Percentiles rank a stretch among this genome's conserved stretches.
These are phyloP conservation scores for Poicephalus meyeri DNA, from an alignment of 2,113 vertebrate genomes.

Conservation along the genomic window DNA sequence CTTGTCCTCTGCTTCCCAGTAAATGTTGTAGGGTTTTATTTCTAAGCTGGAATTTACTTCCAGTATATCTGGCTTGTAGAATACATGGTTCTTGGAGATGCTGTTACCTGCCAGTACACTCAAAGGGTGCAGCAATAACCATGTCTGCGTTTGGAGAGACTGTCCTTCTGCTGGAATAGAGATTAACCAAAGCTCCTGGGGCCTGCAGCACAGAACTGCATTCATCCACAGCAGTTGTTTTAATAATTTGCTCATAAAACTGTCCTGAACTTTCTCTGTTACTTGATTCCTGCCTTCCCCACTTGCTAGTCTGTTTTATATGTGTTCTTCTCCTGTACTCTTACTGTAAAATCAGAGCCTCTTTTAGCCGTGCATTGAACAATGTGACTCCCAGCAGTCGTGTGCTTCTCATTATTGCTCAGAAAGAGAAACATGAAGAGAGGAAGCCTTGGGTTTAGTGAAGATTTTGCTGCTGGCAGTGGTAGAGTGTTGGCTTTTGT, in stretches of 20 bases:
- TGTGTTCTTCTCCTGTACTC: background rate
- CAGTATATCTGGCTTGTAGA: background rate
- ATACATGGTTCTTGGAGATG: background rate
- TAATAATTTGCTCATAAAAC: constrained; percentile 24
- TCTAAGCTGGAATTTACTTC: background rate
- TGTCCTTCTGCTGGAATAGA: constrained; percentile 9
- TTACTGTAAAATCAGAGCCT: background rate
- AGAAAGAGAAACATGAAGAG: background rate
- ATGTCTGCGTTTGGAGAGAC: background rate
- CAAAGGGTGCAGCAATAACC: background rate
- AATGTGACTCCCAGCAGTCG: background rate
- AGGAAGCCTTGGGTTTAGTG: background rate
- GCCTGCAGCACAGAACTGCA: background rate
- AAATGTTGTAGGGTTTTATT: background rate
- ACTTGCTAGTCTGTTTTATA: background rate
- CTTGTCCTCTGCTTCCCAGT: background rate
- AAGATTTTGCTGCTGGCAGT: background rate
- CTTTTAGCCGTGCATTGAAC: background rate
- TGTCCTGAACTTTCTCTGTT: constrained; percentile 1
- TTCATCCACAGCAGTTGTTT: background rate
- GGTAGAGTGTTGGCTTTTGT: background rate
- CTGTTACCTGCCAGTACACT: background rate
- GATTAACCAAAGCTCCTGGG: constrained; percentile 2
- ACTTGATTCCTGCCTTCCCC: constrained; percentile 6
- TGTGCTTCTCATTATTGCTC: background rate